Conservation (phyloP, 2,113 vertebrate genomes). For the Sinocyclocheilus rhinocerous region DNA sequence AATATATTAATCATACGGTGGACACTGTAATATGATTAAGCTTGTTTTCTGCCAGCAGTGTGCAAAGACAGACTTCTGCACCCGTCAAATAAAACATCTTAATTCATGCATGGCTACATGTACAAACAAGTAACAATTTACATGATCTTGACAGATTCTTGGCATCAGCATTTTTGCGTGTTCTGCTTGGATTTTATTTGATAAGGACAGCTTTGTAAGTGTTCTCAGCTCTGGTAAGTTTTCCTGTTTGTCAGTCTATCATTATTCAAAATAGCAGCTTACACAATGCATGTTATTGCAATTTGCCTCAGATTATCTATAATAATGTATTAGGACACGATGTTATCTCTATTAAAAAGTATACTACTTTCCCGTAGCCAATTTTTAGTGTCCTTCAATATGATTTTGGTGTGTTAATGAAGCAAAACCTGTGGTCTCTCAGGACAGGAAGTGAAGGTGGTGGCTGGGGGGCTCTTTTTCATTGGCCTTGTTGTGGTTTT, state of each 20-base stretch:
- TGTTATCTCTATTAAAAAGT: not conserved
- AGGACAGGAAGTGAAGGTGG: slow-evolving; percentile 50
- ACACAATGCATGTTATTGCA: not conserved
- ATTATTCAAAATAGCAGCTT: not conserved
- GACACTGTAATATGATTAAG: slow-evolving; percentile 6
- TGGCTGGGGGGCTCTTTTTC: slow-evolving; percentile 58
- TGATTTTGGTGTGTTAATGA: slow-evolving; percentile 3
- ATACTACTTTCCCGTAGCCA: not conserved
- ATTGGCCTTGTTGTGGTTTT: slow-evolving; percentile 56
- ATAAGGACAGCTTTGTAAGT: slow-evolving; percentile 56
- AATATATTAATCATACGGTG: not conserved
- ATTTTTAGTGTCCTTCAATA: not conserved
- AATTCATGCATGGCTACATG: slow-evolving; percentile 15
- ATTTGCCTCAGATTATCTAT: not conserved
- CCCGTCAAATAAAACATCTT: not conserved
- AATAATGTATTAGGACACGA: not conserved
- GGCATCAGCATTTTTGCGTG: slow-evolving; percentile 64
- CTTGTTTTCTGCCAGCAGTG: not conserved
- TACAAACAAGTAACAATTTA: slow-evolving; percentile 20
- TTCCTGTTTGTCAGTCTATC: not conserved
- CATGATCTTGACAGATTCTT: slow-evolving; percentile 61
- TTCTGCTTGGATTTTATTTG: slow-evolving; percentile 72
- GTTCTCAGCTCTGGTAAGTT: slow-evolving; percentile 59
- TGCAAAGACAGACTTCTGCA: not conserved
- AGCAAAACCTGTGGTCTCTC: not conserved